Conservation (phyloP, 2,888 invertebrate genomes). For the Atrina japonica region DNA sequence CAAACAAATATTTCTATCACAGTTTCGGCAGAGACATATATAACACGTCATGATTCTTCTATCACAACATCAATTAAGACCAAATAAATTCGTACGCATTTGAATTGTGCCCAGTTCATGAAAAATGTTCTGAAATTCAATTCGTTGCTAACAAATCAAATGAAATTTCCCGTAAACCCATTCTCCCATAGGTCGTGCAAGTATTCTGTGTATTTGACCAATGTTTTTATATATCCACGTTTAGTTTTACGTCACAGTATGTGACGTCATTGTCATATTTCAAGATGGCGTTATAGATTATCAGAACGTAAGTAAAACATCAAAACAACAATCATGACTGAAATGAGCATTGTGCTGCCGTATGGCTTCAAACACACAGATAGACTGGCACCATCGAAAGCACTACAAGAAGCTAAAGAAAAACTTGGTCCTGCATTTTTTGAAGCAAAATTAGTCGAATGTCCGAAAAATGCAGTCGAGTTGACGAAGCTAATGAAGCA, state of each 20-base stretch:
- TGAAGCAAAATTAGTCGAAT: slow-evolving; percentile 60
- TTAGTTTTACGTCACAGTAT: not conserved
- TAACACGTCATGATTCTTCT: too few species aligned
- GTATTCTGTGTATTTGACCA: too few species aligned
- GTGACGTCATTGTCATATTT: not conserved
- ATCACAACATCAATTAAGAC: too few species aligned
- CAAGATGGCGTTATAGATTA: not conserved
- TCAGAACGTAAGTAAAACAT: not conserved
- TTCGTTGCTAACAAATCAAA: too few species aligned
- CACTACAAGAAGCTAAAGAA: slow-evolving; percentile 60
- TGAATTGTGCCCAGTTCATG: too few species aligned
- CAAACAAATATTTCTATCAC: too few species aligned
- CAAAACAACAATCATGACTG: not conserved
- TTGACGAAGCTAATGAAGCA: slow-evolving; percentile 55
- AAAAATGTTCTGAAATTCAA: too few species aligned
- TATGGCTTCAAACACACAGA: not conserved
- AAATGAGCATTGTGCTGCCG: slow-evolving; percentile 28
- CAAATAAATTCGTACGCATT: too few species aligned
- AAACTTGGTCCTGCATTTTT: slow-evolving; percentile 61
- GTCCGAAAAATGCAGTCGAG: slow-evolving; percentile 65
- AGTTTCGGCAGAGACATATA: too few species aligned
- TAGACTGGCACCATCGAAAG: slow-evolving; percentile 51
- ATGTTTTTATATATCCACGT: too few species aligned
- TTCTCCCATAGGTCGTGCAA: too few species aligned
- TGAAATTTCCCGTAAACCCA: too few species aligned